Evolutionary conservation across 2,888 invertebrate species (phyloP), one percentile per base, ranked within the genome.

Genomic region (Nephrotoma flavescens): DNA sequence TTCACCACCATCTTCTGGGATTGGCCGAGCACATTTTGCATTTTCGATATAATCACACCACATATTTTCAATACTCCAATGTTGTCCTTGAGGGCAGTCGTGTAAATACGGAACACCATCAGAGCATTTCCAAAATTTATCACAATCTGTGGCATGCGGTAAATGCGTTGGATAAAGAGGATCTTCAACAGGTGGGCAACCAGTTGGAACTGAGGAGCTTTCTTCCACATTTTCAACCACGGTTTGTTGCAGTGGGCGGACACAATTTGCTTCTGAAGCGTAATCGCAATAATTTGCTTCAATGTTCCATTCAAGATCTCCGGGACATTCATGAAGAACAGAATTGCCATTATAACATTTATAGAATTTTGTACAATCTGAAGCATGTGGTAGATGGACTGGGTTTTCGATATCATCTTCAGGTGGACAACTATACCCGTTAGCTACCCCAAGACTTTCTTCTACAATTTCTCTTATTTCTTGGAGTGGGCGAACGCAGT

Each of bases 321-420:
- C 52, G 0, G 86, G 86, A 19, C 88, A 88, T 15, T 86, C 45
- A 9, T 86, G 84, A 12, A 84, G 86, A 85, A 85, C 52, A 6
- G 71, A 84, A 19, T 86, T 41, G 0, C 88, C 88, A 15, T 87
- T 45, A 44, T 86, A 86, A 44, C 88, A 88, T 42, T 86, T 83
- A 41, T 86, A 87, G 52, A 88, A 88, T 85, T 87, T 86, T 4
- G 84, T 71, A 85, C 88, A 88, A 45, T 87, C 83, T 2, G 86
- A 31, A n/a, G 71, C 47, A 86, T 87, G 87, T 41, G 87, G 86
- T 52, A 87, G 12, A 71, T 57, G 57, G 5, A n/a, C 42, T 42
- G 85, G 85, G n/a, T 42, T 85, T 1, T 2, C 42, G 12, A 42
- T 6, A 42, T 42, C 42, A 2, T 85, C 85, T 4, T n/a, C n/a